A percentile compares a stretch with the other conserved stretches of the same genome.
Evolutionary conservation across 2,888 invertebrate species (phyloP).

Genomic region (Scaptomyza tumidula): DNA sequence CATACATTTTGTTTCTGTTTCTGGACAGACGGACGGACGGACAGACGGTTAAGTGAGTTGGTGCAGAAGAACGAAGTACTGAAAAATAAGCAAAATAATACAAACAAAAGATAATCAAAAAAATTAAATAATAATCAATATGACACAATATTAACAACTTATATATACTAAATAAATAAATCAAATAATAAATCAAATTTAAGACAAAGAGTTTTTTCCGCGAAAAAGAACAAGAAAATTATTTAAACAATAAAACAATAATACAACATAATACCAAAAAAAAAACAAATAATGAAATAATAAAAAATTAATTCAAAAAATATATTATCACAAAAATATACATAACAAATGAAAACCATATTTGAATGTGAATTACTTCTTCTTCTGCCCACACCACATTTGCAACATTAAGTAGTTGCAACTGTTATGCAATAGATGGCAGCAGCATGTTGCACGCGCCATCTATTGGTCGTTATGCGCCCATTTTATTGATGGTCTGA

Average conservation of each 20-base stretch:
- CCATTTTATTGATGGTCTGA: constrained; percentile 38
- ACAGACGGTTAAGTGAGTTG: neutral
- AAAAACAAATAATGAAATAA: neutral
- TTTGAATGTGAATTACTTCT: constrained; percentile 9
- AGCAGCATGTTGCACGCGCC: constrained; percentile 55
- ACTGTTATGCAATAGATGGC: constrained; percentile 62
- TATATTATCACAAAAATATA: neutral
- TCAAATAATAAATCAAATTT: neutral
- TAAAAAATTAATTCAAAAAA: no score
- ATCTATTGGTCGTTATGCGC: constrained; percentile 57
- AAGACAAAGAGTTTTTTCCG: no score
- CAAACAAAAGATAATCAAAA: neutral
- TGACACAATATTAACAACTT: neutral
- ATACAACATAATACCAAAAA: neutral
- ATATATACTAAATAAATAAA: neutral
- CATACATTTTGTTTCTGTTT: constrained; percentile 21
- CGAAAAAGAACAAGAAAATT: neutral
- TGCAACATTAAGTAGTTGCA: constrained; percentile 36
- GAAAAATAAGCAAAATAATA: neutral
- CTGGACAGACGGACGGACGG: constrained; percentile 11
- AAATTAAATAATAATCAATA: neutral
- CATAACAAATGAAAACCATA: neutral
- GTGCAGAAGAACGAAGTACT: neutral
- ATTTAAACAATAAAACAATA: neutral
- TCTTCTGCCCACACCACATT: constrained; percentile 7